Evolutionary conservation across 2,888 invertebrate genomes (phyloP), one percentile per base, ranked within the genome.

Genomic region (Nasonovia ribisnigri): DNA sequence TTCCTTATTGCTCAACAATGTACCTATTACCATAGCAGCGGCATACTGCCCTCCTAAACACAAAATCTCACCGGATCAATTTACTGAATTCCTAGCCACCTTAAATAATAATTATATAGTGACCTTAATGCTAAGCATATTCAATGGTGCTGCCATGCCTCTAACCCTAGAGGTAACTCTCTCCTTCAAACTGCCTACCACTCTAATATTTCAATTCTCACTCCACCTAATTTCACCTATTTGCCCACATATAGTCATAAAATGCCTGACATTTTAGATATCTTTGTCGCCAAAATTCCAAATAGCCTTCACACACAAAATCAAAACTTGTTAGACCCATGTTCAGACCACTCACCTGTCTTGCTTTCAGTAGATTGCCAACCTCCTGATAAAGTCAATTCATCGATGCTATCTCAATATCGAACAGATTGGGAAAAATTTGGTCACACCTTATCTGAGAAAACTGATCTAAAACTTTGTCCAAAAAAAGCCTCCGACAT

Each of bases 341-440:
- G 86, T 48, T 86, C 86, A 48, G 86, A 86, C 26, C 48, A 86
- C 48, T 86, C 48, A 48, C 46, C 84, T 42, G 84, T 42, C 84
- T 48, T 86, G 46, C 86, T 86, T 29, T 42, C 88, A 88, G 54
- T 88, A 88, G 48, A 88, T 51, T 88, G 87, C 87, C 51, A 51
- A 51, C 48, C 87, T 88, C 87, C 48, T 36, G 48, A 51, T 51
- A 51, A 88, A 88, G 36, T n/a, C n/a, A 51, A 88, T 48, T n/a
- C 87, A 48, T 87, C 48, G 26, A 87, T 87, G 29, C 48, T 87
- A 87, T 87, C 87, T 87, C 51, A 87, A 51, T 87, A 48, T 87
- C 87, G 46, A 87, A 87, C 87, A 87, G 87, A 87, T 48, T 87
- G 87, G 87, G 87, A 87, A 87, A 36, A 87, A 87, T 84, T 84